Base-by-base conservation (phyloP, 2,113 vertebrate genomes). In the Enhydra lutris region DNA sequence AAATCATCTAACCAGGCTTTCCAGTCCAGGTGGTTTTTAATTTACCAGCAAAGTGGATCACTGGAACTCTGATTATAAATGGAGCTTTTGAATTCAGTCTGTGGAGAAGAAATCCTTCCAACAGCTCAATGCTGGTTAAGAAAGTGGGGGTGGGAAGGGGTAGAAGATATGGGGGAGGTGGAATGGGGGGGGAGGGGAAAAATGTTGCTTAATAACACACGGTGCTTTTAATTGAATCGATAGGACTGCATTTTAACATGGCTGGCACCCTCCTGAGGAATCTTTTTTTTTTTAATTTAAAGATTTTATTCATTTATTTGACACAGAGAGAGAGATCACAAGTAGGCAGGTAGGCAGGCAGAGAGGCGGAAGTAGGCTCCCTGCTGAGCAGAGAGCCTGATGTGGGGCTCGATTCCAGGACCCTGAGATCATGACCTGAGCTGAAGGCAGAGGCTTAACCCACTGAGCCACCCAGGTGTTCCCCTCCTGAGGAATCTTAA, bases 21-120 rank as follows among this genome's bases (percentile, higher is more conserved):
- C 74, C 55, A 98, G 67, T 94, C 97, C 97, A 98, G 97, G 98
- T 98, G 98, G 96, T 89, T 98, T 98, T 98, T 98, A 97, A 98
- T 98, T 98, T 98, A 96, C 92, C 96, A 97, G 97, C 83, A 97
- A 98, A 96, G 93, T 97, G 97, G 84, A 97, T 98, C 89, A 97
- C 87, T 97, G 57, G 69, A 97, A 97, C 76, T 93, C 96, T 97
- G 97, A 91, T 97, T 96, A 93, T 95, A 97, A 98, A 98, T 74
- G 97, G 67, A 13, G 4, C 80, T 97, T 95, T 98, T 98, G 59
- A 97, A 97, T 98, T 97, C 81, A 98, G 93, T 71, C 96, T 92
- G 59, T 71, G 65, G 26, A 89, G 89, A 97, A 93, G 79, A 95
- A 97, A 90, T 98, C 94, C 20, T 73, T 95, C 81, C 96, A 97